phyloP scores from a whole-genome alignment of 2,113 vertebrate genomes.

The Nycticryphes semicollaris region DNA sequence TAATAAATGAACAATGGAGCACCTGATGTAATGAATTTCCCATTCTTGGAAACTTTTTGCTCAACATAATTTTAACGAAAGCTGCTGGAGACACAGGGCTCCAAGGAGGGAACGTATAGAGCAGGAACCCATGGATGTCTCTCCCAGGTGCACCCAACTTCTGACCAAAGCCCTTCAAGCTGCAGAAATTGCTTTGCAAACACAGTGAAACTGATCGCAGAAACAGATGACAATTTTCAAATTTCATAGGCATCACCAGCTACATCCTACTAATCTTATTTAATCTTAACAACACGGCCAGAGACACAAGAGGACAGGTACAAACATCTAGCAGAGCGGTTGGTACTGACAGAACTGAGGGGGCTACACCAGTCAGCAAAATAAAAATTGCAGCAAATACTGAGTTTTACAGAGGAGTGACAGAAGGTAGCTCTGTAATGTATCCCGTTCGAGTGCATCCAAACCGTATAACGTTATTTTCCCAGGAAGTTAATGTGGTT shows the following conservation, averaged over 20 bases:
- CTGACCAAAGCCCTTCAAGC: neutral
- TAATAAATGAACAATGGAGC: neutral
- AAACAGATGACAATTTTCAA: neutral
- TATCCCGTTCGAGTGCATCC: constrained; percentile 31
- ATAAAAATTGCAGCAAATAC: neutral
- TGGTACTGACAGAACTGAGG: neutral
- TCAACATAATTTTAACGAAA: neutral
- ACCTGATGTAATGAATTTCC: neutral
- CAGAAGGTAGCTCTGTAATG: neutral
- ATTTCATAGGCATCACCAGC: neutral
- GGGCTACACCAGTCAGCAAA: neutral
- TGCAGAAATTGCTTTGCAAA: neutral
- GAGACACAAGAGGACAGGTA: neutral
- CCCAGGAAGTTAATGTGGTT: constrained; percentile 42
- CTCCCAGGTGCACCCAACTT: neutral
- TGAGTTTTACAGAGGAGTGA: constrained; percentile 12
- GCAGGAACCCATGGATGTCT: neutral
- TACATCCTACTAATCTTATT: fast-evolving
- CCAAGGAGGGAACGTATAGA: fast-evolving
- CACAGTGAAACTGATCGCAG: neutral
- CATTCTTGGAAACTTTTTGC: neutral
- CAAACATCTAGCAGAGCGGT: neutral
- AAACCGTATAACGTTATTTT: constrained; percentile 26
- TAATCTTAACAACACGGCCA: neutral
- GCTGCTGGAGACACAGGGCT: fast-evolving